Percentiles rank a stretch among this genome's conserved stretches.
These are phyloP conservation scores for Marisa cornuarietis DNA, from an alignment of 1,140 invertebrate genomes.

Conservation along the genomic window DNA sequence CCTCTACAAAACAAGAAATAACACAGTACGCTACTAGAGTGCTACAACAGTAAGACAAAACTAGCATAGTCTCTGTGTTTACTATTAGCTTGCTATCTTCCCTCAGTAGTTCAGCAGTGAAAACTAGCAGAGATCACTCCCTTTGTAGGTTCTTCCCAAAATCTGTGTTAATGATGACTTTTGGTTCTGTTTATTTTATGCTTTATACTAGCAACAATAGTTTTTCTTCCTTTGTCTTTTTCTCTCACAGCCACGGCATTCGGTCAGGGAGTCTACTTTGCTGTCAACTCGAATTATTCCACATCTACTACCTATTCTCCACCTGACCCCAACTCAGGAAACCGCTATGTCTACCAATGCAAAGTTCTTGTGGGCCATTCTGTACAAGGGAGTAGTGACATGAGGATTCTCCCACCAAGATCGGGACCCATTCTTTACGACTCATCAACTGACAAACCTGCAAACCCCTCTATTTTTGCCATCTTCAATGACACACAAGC, in stretches of 20 bases:
- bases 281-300: conserved; percentile 24
- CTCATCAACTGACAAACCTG: no score
- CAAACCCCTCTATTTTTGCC: no score
- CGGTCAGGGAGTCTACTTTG: conserved; percentile 53
- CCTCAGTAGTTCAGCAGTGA: no score
- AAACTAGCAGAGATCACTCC: not conserved
- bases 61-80: no score
- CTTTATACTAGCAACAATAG: not conserved
- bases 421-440: no score
- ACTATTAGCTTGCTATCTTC: no score
- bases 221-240: not conserved
- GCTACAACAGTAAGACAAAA: no score
- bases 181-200: not conserved
- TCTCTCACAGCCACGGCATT: conserved; percentile 30
- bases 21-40: no score
- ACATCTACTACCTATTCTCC: conserved; percentile 28
- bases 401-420: no score
- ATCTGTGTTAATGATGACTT: not conserved
- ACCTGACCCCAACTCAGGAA: not conserved
- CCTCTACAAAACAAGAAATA: no score
- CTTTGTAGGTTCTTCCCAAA: no score
- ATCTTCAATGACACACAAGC: no score
- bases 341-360: conserved; percentile 17
- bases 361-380: conserved; percentile 25
- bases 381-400: not conserved